These are phyloP conservation scores for Drosophila mimetica DNA, from an alignment of 2,888 invertebrate species.

Conservation along the genomic window DNA sequence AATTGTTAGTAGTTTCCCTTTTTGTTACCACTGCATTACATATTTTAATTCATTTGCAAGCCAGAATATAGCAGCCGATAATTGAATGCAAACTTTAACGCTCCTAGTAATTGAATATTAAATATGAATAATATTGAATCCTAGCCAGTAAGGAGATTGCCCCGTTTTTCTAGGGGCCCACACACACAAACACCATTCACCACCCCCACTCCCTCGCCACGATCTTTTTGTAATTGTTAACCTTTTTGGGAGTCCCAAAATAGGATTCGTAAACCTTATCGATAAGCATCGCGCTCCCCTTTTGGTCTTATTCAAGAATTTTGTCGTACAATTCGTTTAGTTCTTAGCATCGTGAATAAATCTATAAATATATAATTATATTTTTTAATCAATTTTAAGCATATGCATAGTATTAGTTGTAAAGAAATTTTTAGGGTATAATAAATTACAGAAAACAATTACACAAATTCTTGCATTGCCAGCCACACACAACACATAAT, in stretches of 20 bases:
- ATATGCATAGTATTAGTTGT: conserved; percentile 68
- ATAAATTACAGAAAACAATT: conserved; percentile 65
- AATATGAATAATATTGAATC: conserved; percentile 60
- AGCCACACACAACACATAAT: conserved; percentile 29
- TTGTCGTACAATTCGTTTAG: conserved; percentile 57
- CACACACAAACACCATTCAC: conserved; percentile 22
- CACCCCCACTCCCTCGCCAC: neutral
- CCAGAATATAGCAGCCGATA: conserved; percentile 33
- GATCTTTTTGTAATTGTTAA: conserved; percentile 40
- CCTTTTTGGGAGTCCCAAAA: conserved; percentile 38
- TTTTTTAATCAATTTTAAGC: conserved; percentile 73
- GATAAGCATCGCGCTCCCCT: neutral
- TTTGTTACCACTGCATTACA: conserved; percentile 23
- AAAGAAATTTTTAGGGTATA: conserved; percentile 74
- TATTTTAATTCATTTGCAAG: conserved; percentile 29
- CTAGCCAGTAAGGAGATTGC: conserved; percentile 63
- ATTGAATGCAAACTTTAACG: conserved; percentile 54
- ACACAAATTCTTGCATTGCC: conserved; percentile 51
- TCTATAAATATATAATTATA: conserved; percentile 47
- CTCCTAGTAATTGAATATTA: conserved; percentile 71
- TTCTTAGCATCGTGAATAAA: conserved; percentile 53
- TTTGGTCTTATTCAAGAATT: conserved; percentile 22
- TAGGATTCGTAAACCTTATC: conserved; percentile 22
- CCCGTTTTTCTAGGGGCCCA: conserved; percentile 67
- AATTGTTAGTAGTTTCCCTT: conserved; percentile 67